Evolutionary conservation across 2,888 invertebrate species (phyloP), one percentile per base, ranked within the genome.

Genomic region (Ferrisia virgata): DNA sequence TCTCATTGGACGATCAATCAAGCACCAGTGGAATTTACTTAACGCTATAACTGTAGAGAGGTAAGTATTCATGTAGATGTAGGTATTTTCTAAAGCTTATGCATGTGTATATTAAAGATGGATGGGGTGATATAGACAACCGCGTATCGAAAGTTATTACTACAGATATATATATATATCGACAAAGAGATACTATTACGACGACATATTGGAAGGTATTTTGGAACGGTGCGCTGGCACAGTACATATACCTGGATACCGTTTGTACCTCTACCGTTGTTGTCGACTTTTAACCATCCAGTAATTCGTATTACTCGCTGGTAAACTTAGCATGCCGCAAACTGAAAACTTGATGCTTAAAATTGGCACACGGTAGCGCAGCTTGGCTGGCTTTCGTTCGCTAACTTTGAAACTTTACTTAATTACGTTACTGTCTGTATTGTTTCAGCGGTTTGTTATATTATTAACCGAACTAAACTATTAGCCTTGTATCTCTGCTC

Each of bases 361-460:
- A 81, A 81, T 53, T 53, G 81, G 53, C 81, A 18, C 79, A 36
- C 64, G 47, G 47, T 8, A 47, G 5, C n/a, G n/a, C n/a, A n/a
- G n/a, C n/a, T n/a, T n/a, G 3, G 39, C 58, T 64, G 13, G 58
- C 43, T 79, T 81, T 58, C 81, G 58, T 18, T 81, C 43, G 28
- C 39, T 33, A 47, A 53, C 33, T 43, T 43, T 31, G 53, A 81
- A 81, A 47, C 33, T 81, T 81, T 81, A 53, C 81, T 81, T 81
- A 81, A 81, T 81, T 81, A 81, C 81, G 53, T 81, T 81, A 81
- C 81, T 81, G 81, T 81, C 81, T 81, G 81, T 81, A 81, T 81
- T 81, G 81, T 81, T 81, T 81, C 81, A 53, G 81, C 81, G 81
- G 81, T 81, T 81, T 81, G 81, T 81, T 81, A 81, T 53, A 81